Base-by-base conservation (phyloP, 2,888 invertebrate genomes). In the Pollenia angustigena region DNA sequence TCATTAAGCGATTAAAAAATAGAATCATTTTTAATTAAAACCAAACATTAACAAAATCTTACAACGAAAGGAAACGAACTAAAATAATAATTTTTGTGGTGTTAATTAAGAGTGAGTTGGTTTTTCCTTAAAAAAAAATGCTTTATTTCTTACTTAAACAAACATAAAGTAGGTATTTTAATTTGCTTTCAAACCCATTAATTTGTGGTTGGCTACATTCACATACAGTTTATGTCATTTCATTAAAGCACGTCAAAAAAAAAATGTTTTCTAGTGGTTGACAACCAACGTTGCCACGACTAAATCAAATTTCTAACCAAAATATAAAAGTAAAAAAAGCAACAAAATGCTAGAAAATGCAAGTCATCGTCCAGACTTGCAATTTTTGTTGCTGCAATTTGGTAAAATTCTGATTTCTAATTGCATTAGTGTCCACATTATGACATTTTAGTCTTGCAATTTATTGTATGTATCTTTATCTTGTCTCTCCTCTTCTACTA, bases 21-120 rank as follows among this genome's bases (percentile, higher is more conserved):
- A 44, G 50, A 40, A 58, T 11, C 1, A 16, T 32, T 66, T 79
- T 85, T 85, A 85, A 85, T 85, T 85, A 85, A 85, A 85, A 74
- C 46, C 60, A 79, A 80, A 85, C 74, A 74, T 85, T 79, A 84
- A 84, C 60, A 60, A 68, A 58, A 66, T 14, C 48, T 23, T 40
- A 68, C 48, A 78, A 60, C 9, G 16, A 9, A 62, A 71, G 54
- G 48, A 40, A 82, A 62, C 44, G 46, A 82, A 62, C 32, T 68
- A 54, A 68, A 68, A n/a, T 62, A 48, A 71, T 56, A 56, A 71
- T 83, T 83, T 52, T 76, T 69, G 46, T 68, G 46, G 44, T 75
- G 62, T 60, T 76, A 42, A 52, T 11, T 52, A 16, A 69, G 18
- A 16, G 44, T 64, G 44, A 32, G 12, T 18, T 12, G 11, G 16